Conservation (phyloP, 1,140 invertebrate genomes). For the Bombus cullumanus region DNA sequence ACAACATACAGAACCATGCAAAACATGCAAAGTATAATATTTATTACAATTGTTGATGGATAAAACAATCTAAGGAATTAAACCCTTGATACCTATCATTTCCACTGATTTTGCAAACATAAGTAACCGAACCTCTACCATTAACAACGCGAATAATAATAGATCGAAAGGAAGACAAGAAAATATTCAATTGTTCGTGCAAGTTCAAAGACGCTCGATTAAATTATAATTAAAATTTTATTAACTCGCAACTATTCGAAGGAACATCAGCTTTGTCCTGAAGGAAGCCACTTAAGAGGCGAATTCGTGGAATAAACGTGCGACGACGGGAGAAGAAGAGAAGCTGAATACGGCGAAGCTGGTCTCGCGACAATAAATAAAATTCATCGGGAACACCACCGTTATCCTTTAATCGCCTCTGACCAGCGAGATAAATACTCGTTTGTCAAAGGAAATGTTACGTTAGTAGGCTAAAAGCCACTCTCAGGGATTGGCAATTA, state of each 20-base stretch:
- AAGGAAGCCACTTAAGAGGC: neutral
- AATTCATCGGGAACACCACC: neutral
- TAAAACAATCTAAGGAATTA: too few relatives aligned
- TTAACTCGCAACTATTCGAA: neutral
- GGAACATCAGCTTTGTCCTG: neutral
- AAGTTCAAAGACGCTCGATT: too few relatives aligned
- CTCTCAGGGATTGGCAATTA: slow-evolving; percentile 43
- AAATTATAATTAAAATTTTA: neutral
- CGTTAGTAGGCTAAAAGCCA: slow-evolving; percentile 35
- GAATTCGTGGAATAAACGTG: neutral
- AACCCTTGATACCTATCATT: too few relatives aligned
- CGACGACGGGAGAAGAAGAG: too few relatives aligned
- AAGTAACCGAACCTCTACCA: neutral
- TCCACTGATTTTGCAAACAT: too few relatives aligned
- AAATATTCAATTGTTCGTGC: too few relatives aligned
- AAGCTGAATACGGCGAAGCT: too few relatives aligned
- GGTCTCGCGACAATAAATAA: neutral
- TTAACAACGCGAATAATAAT: too few relatives aligned
- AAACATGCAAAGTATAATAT: too few relatives aligned
- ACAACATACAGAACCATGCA: too few relatives aligned
- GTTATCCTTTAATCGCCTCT: neutral
- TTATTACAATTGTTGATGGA: too few relatives aligned
- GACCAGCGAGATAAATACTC: slow-evolving; percentile 5
- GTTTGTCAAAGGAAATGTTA: slow-evolving; percentile 34
- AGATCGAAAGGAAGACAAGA: neutral